phyloP scores from a whole-genome alignment of 2,797 vertebrate species.

The Euphonia xanthogaster region DNA sequence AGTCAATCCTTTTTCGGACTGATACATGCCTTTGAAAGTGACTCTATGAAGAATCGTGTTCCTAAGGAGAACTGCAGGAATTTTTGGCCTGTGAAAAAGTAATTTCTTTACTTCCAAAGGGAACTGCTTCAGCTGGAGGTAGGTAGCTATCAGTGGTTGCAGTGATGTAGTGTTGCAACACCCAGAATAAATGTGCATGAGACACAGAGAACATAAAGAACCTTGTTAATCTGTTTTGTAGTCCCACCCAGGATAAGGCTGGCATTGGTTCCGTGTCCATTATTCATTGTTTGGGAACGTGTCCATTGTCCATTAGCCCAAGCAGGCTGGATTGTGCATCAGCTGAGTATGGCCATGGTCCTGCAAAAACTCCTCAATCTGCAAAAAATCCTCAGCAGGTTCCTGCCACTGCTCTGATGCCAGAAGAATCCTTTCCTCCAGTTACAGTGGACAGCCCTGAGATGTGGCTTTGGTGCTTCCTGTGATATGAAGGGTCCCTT shows the following conservation, averaged over 20 bases:
- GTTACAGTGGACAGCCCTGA: background rate
- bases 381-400: too few species aligned
- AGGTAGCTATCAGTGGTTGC: background rate
- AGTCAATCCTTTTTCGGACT: background rate
- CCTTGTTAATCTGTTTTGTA: background rate
- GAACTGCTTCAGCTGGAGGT: background rate
- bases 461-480: background rate
- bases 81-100: background rate
- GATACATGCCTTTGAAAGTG: background rate
- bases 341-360: too few species aligned
- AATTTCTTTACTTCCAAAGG: background rate
- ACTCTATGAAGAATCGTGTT: background rate
- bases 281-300: too few species aligned
- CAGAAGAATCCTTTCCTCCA: background rate
- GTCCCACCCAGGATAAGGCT: background rate
- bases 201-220: background rate
- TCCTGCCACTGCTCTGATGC: fast-evolving
- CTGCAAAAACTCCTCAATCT: too few species aligned
- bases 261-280: background rate
- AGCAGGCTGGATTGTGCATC: too few species aligned
- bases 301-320: too few species aligned
- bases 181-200: background rate
- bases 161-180: background rate
- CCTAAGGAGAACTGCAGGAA: background rate
- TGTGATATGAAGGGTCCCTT: fast-evolving